A percentile compares a stretch with the other conserved stretches of the same genome.
These are phyloP conservation scores for Yponomeuta cagnagella DNA, from an alignment of 2,888 invertebrate species.

Conservation along the genomic window DNA sequence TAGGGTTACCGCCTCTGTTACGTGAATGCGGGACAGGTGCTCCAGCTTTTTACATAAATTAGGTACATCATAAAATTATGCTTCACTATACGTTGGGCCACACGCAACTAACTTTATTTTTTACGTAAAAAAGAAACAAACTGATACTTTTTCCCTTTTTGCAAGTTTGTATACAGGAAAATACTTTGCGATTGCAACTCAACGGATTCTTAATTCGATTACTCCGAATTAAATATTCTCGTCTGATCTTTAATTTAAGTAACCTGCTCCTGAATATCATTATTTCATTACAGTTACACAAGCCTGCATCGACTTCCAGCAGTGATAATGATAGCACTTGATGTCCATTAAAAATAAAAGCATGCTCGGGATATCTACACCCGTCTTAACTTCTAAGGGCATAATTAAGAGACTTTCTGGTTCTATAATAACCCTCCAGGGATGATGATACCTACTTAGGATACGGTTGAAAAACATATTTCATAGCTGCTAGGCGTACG, in stretches of 20 bases:
- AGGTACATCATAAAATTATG: not conserved
- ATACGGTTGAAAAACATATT: not conserved
- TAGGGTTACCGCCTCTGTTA: not conserved
- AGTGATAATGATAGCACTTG: constrained; percentile 5
- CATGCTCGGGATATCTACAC: constrained; percentile 4
- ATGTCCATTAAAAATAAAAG: constrained; percentile 6
- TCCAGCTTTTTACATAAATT: not conserved
- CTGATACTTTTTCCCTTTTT: too few relatives aligned
- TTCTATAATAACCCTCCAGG: constrained; percentile 8
- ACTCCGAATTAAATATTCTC: not conserved
- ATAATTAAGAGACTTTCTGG: constrained; percentile 2
- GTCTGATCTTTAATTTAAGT: not conserved
- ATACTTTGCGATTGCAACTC: not conserved
- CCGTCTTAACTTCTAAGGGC: constrained; percentile 7
- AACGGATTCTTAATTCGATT: not conserved
- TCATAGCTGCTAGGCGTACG: not conserved
- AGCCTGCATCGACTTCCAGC: not conserved
- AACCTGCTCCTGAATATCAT: not conserved
- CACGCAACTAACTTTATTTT: not conserved
- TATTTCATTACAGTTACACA: not conserved
- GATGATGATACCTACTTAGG: not conserved
- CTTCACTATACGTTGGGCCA: not conserved
- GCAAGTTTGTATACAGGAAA: not conserved
- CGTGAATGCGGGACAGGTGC: not conserved
- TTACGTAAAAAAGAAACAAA: not conserved